Base-by-base conservation (phyloP, 2,113 vertebrate genomes). In the Pardalotus punctatus region DNA sequence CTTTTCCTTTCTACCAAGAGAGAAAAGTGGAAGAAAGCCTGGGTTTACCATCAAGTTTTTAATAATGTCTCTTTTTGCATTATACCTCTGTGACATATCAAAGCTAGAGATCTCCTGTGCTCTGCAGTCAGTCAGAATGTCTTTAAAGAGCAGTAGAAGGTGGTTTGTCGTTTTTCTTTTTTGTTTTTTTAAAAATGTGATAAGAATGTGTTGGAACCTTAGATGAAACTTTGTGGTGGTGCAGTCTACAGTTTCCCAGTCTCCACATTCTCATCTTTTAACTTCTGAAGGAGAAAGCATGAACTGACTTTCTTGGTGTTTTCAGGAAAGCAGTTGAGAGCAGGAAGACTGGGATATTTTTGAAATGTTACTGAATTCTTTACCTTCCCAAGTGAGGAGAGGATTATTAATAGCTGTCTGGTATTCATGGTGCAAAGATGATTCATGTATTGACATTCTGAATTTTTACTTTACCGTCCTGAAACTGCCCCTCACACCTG, bases 321-420 rank as follows among this genome's bases (percentile, higher is more conserved):
- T 51, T 69, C 53, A 42, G 36, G 73, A 79, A 86, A 94, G 72
- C 25, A 65, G 1, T 9, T 80, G 58, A 65, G 40, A 71, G 28
- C 82, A 84, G 51, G 22, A 29, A 87, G 45, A 14, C 40, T 66
- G 50, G 10, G 24, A 70, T 91, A 36, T 64, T 92, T 86, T 60
- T 82, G 84, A 86, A 81, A 89, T 65, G 57, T 58, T 50, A 50
- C 31, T 61, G 72, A 73, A 81, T 89, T 69, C n/a, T 89, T 73
- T 45, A 40, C 73, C 23, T 87, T 79, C 21, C 60, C 64, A 35
- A 89, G 48, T 60, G 42, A 77, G 72, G 62, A 77, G 40, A 89
- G 16, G 56, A 36, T 83, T 94, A 48, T 67, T 86, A 83, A 70
- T 77, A 91, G 60, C 11, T 65, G 20, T 20, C 64, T 91, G 42